Evolutionary conservation across 2,888 invertebrate genomes (phyloP).

Genomic region (Diloba caeruleocephala): DNA sequence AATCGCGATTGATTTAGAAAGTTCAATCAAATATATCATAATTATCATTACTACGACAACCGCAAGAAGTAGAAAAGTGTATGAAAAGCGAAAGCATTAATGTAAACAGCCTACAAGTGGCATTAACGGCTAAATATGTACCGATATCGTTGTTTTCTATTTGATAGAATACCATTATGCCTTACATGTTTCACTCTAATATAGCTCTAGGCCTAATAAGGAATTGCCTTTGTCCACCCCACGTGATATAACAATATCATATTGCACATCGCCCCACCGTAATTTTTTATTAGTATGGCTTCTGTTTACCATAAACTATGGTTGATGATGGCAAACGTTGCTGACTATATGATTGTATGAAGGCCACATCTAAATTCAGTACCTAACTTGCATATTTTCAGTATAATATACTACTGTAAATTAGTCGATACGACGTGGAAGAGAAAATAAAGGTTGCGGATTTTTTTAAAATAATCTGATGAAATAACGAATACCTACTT

Average conservation of each 20-base stretch:
- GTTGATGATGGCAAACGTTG: no score
- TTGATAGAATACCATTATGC: background rate
- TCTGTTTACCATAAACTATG: no score
- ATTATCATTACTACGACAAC: constrained; percentile 33
- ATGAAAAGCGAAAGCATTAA: constrained; percentile 41
- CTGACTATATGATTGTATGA: no score
- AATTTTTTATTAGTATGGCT: background rate
- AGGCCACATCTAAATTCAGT: no score
- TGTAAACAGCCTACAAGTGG: constrained; percentile 12
- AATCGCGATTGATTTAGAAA: constrained; percentile 42
- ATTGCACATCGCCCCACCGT: background rate
- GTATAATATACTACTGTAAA: no score
- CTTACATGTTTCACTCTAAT: background rate
- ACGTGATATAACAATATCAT: background rate
- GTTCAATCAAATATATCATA: constrained; percentile 31
- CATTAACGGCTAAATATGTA: no score
- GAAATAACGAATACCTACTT: no score
- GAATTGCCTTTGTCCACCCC: background rate
- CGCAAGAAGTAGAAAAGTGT: constrained; percentile 40
- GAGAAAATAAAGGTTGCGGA: no score
- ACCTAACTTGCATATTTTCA: no score
- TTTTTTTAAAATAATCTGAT: no score
- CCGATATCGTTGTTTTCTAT: no score
- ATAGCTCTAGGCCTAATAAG: background rate
- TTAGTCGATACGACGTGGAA: no score